Conservation (phyloP, 2,113 vertebrate species). For the Blennius ocellaris region DNA sequence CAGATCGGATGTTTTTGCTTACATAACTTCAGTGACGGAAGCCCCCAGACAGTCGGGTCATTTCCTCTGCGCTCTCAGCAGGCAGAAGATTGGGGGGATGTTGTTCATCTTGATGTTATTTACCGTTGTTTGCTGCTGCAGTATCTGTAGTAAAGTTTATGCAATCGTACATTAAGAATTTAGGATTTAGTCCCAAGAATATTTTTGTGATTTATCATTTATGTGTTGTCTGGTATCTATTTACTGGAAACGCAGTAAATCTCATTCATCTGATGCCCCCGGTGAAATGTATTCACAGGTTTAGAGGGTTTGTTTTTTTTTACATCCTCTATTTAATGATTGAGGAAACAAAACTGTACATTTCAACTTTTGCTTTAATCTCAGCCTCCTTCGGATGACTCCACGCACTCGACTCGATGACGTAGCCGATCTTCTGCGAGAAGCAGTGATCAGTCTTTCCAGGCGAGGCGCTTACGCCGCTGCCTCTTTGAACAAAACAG, state of each 20-base stretch:
- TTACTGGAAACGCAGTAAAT: constrained; percentile 12
- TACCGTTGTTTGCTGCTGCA: background rate
- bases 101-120: background rate
- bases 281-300: background rate
- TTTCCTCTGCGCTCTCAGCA: background rate
- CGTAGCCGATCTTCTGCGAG: constrained; percentile 15
- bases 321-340: background rate
- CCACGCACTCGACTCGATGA: background rate
- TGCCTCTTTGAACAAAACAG: constrained; percentile 26
- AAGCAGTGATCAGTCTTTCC: constrained; percentile 18
- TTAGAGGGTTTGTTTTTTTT: background rate
- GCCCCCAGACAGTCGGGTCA: background rate
- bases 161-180: constrained; percentile 34
- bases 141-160: constrained; percentile 47
- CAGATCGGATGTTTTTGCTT: background rate
- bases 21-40: background rate
- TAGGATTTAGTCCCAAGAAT: background rate
- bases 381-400: background rate
- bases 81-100: constrained; percentile 7
- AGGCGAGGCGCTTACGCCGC: constrained; percentile 45
- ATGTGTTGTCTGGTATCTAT: background rate
- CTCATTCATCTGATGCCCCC: constrained; percentile 34
- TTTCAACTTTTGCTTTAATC: background rate
- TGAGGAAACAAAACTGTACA: background rate
- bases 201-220: background rate